Evolutionary conservation across 1,140 invertebrate species (phyloP), one percentile per base, ranked within the genome.

Genomic region (Bombus sylvicola): DNA sequence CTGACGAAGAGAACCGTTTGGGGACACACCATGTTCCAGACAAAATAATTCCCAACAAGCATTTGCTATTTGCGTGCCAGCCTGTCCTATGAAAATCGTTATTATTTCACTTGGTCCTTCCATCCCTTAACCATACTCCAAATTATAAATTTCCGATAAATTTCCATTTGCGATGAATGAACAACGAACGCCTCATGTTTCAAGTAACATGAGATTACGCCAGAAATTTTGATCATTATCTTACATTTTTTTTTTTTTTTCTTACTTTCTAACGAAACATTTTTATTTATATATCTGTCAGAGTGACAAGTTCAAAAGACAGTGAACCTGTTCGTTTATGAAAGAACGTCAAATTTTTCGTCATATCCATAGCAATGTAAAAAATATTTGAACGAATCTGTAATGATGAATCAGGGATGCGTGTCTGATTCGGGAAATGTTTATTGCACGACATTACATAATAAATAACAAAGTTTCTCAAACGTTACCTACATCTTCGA

Each of bases 31-130:
- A 92, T 97, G 97, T 90, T 97, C 97, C 71, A 97, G 91, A 91
- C 97, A 97, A 90, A 97, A 97, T 78, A 97, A 94, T 91, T 97
- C 97, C 95, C 95, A 96, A 79, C 94, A 95, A 64, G 96, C 96
- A 92, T 97, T 97, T 74, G 96, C 97, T 71, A 97, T 96, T 93
- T 97, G 97, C 25, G 96, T 96, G 57, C 97, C 97, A 43, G 97
- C 97, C 93, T 97, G 97, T 31, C 97, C 97, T 69, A 97, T 94
- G 89, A 97, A 97, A 78, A 97, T 94, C 75, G 96, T 96, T 73
- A 97, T 95, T 86, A 96, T 95, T 90, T 96, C 96, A 69, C 92
- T 87, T 81, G 76, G 64, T 31, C 34, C 25, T 3, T 72, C 74
- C 88, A 89, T 90, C 12, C 13, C 59, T 68, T 28, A 39, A 34